These are phyloP conservation scores for Potamarius usumacintae DNA, from an alignment of 2,113 vertebrate species.

Conservation along the genomic window DNA sequence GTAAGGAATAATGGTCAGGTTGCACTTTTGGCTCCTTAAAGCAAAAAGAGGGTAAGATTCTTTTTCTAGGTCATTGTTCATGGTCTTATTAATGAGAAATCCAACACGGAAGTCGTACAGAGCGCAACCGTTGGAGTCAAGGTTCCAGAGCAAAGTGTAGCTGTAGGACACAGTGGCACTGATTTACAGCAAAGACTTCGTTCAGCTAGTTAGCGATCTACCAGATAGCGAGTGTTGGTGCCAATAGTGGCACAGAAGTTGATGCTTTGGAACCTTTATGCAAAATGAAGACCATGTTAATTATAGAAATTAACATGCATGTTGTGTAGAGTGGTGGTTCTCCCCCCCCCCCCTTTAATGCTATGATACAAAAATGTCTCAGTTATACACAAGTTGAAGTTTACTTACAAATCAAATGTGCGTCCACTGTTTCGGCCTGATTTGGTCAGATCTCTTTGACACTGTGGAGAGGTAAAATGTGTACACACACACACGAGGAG, in stretches of 20 bases:
- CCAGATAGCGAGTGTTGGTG: neutral
- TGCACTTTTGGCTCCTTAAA: neutral
- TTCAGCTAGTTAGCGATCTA: neutral
- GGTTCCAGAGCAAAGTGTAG: neutral
- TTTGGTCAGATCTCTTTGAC: neutral
- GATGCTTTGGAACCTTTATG: neutral
- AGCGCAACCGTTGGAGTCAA: neutral
- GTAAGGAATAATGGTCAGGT: neutral
- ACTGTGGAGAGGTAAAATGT: too few species aligned
- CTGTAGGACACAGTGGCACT: neutral
- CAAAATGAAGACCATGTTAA: neutral
- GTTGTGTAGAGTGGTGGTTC: neutral
- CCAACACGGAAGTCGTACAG: neutral
- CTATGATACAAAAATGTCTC: neutral
- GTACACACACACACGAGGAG: neutral
- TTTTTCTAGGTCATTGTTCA: neutral
- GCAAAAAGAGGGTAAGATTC: neutral
- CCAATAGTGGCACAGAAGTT: neutral
- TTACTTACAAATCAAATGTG: neutral
- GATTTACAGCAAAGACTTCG: neutral
- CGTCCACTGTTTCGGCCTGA: neutral
- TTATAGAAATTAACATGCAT: neutral
- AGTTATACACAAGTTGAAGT: neutral
- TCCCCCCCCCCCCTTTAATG: neutral
- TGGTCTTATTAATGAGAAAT: neutral